A percentile compares a stretch with the other conserved stretches of the same genome.
These are phyloP conservation scores for Rattus norvegicus DNA, from an alignment of 2,113 vertebrate species.

Conservation along the genomic window GRCr8 NC_086030.1:42226001-42226500, in stretches of 20 bases:
- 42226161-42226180: not conserved
- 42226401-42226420: not conserved
- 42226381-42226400: not conserved
- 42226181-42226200: not conserved
- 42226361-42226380: not conserved
- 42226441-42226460: not conserved
- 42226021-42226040: not conserved
- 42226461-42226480: not conserved
- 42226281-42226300: not conserved
- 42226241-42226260: not conserved
- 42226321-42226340: not conserved
- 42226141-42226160: not conserved
- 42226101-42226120: not conserved
- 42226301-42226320: not conserved
- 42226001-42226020: not conserved
- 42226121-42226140: not conserved
- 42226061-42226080: not conserved
- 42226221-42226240: not conserved
- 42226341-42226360: not conserved
- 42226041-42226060: not conserved
- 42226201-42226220: not conserved
- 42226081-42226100: not conserved
- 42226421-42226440: not conserved
- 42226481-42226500: not conserved
- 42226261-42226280: not conserved